Evolutionary conservation across 2,888 invertebrate species (phyloP), one percentile per base, ranked within the genome.

Genomic region (Phaonia tiefii): DNA sequence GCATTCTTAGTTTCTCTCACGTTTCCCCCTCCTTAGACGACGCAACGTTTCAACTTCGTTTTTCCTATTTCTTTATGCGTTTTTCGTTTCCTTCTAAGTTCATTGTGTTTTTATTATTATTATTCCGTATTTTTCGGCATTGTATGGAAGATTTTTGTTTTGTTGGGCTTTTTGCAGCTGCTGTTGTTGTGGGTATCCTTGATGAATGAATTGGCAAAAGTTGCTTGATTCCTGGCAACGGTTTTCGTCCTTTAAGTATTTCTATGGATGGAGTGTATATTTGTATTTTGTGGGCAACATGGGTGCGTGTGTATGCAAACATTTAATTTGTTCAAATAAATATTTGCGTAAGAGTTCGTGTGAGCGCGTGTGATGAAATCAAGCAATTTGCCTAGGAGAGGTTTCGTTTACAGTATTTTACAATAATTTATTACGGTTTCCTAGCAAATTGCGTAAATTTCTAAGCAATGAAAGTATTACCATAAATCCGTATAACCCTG

Each of bases 1-100:
- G 42, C 63, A 42, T 42, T 42, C 63, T 63, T 63, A 63, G 63
- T 22, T 25, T 54, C 11, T 4, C 70, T 39, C 39, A 31, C 31
- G 31, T 31, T 8, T 67, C 51, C 3, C 17, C 13, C 13, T 25
- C 25, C 22, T 46, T 46, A 22, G 37, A 17, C 37, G 2, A 1
- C 1, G 25, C 15, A 1, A 46, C 2, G 46, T 49, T 10, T 4
- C 37, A 44, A 13, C 11, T 54, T 54, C 25, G 13, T 13, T 49
- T 15, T 70, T 25, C 37, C 31, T 31, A 31, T 31, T 31, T 3
- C 31, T 31, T 31, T 31, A 3, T 31, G 31, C 15, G 13, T 69
- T 26, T 46, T 42, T 51, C n/a, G 13, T 8, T 31, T 37, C 22
- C n/a, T 2, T n/a, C 11, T 49, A 25, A 17, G 15, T 31, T 22